Conservation (phyloP, 2,113 vertebrate species). For the Glareola pratincola region DNA sequence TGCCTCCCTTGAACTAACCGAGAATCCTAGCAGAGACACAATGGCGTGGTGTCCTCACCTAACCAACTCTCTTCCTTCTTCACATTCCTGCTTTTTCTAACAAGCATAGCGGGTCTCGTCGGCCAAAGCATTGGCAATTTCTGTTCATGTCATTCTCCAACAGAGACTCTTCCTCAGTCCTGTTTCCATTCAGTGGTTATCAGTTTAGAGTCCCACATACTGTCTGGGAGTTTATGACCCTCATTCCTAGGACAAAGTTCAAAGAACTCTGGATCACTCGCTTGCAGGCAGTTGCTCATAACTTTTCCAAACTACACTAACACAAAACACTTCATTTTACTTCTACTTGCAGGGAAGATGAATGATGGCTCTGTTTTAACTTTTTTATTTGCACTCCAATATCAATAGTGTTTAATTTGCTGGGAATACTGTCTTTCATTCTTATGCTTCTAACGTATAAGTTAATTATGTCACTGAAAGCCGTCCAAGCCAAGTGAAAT, state of each 20-base stretch:
- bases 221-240: not conserved
- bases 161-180: not conserved
- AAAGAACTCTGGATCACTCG: not conserved
- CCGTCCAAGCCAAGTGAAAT: not conserved
- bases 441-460: not conserved
- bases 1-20: not conserved
- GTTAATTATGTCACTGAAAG: constrained; percentile 18
- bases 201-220: not conserved
- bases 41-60: not conserved
- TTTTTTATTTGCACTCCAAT: constrained; percentile 40
- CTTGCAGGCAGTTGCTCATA: not conserved
- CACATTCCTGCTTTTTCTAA: not conserved
- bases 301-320: not conserved
- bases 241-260: not conserved
- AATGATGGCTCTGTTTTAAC: not conserved
- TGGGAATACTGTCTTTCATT: constrained; percentile 29
- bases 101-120: not conserved
- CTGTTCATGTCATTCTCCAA: not conserved
- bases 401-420: constrained; percentile 25
- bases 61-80: not conserved
- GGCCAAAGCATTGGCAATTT: not conserved
- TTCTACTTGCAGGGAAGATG: constrained; percentile 1
- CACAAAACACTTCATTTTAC: constrained; percentile 5
- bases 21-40: not conserved
- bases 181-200: not conserved